phyloP scores from a whole-genome alignment of 2,113 vertebrate species.

The Sterna hirundo region DNA sequence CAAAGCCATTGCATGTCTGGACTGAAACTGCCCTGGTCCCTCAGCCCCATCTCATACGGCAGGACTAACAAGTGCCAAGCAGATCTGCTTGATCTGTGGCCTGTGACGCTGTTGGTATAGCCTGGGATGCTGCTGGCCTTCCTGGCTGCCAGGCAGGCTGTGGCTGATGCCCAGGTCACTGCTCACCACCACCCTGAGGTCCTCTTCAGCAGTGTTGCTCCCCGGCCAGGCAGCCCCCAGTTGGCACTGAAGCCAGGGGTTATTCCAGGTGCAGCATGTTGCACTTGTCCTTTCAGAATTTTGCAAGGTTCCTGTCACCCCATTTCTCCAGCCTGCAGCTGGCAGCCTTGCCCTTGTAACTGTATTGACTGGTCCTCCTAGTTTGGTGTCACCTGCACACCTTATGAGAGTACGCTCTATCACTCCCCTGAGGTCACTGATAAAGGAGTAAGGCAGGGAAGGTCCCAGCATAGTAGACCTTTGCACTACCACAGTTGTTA shows the following conservation, averaged over 20 bases:
- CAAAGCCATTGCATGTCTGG: neutral
- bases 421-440: neutral
- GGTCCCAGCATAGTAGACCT: neutral
- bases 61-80: neutral
- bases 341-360: neutral
- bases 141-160: neutral
- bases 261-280: neutral
- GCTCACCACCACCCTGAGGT: neutral
- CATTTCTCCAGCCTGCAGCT: neutral
- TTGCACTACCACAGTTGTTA: neutral
- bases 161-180: fast-evolving
- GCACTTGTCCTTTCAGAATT: neutral
- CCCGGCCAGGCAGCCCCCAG: neutral
- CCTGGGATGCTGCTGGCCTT: neutral
- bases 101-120: neutral
- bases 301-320: neutral
- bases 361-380: neutral
- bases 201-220: neutral
- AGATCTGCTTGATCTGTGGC: neutral
- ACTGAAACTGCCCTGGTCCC: neutral
- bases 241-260: neutral
- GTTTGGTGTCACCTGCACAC: neutral
- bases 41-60: neutral
- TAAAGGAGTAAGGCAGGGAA: neutral
- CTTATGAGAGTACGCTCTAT: neutral